Conservation (phyloP, 2,888 invertebrate genomes). For the Dioctria rufipes region DNA sequence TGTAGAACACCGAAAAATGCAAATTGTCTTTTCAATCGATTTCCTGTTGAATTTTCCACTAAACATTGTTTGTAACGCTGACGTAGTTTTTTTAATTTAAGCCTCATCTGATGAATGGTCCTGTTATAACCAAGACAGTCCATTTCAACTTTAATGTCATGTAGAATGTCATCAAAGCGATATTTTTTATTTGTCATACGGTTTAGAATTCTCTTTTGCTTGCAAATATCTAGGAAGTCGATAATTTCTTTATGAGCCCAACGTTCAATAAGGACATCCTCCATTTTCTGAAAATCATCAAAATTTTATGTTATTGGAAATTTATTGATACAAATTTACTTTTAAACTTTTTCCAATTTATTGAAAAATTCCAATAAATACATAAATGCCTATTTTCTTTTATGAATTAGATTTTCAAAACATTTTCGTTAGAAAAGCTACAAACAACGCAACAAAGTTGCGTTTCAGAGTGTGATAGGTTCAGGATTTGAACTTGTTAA, state of each 20-base stretch:
- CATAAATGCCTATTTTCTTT: too few relatives aligned
- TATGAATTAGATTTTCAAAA: too few relatives aligned
- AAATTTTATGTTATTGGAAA: too few relatives aligned
- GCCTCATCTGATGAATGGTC: constrained; percentile 35
- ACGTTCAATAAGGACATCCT: background rate
- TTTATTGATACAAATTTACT: too few relatives aligned
- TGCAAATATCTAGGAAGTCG: constrained; percentile 29
- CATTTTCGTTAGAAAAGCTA: too few relatives aligned
- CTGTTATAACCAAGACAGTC: background rate
- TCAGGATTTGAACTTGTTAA: too few relatives aligned
- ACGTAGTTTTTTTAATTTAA: constrained; percentile 40
- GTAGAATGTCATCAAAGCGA: constrained; percentile 24
- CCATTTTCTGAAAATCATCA: too few relatives aligned
- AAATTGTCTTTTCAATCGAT: constrained; percentile 24
- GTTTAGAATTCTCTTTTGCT: constrained; percentile 6
- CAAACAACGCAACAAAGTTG: too few relatives aligned
- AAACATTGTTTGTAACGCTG: constrained; percentile 4
- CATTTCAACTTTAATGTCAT: constrained; percentile 25
- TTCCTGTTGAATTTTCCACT: background rate
- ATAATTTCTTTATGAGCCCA: constrained; percentile 26
- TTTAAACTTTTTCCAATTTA: too few relatives aligned
- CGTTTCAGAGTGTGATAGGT: too few relatives aligned
- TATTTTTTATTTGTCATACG: constrained; percentile 16
- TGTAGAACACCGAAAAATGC: constrained; percentile 28
- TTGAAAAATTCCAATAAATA: too few relatives aligned